Conservation (phyloP, 2,113 vertebrate species). For the Xiphias gladius region DNA sequence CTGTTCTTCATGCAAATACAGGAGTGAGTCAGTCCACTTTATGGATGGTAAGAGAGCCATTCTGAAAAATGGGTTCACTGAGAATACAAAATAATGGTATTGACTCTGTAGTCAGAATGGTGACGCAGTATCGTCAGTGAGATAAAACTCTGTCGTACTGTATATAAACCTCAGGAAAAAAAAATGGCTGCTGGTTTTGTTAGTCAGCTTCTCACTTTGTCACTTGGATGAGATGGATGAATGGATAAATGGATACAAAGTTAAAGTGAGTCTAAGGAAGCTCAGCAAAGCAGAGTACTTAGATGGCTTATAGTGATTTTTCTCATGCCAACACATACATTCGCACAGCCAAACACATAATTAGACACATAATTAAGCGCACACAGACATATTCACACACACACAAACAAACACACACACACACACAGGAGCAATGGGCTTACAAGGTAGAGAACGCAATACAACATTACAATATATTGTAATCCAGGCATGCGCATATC, state of each 20-base stretch:
- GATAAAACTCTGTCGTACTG: constrained; percentile 40
- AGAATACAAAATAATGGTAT: constrained; percentile 34
- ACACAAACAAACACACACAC: constrained; percentile 16
- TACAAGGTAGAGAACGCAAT: constrained; percentile 34
- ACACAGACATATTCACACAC: neutral
- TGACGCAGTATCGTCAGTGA: constrained; percentile 27
- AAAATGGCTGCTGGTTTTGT: constrained; percentile 37
- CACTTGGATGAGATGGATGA: constrained; percentile 41
- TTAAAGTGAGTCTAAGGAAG: constrained; percentile 31
- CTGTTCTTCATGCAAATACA: constrained; percentile 45
- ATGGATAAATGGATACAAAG: constrained; percentile 43
- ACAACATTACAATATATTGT: constrained; percentile 22
- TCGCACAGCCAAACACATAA: constrained; percentile 23
- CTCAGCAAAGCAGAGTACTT: constrained; percentile 37
- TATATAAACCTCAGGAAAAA: constrained; percentile 14
- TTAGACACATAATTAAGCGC: neutral
- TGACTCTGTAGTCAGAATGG: constrained; percentile 6
- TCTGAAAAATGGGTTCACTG: constrained; percentile 42
- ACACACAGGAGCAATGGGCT: neutral
- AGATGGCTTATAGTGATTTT: constrained; percentile 2
- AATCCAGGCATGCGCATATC: constrained; percentile 45
- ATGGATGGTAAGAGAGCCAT: constrained; percentile 39
- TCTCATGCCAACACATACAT: neutral
- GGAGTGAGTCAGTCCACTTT: constrained; percentile 42
- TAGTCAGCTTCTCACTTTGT: constrained; percentile 20